Percentiles rank a stretch among this genome's conserved stretches.
Evolutionary conservation across 35 echinoderm and acorn worm species (phyloP).

Genomic region (Diadema setosum): DNA sequence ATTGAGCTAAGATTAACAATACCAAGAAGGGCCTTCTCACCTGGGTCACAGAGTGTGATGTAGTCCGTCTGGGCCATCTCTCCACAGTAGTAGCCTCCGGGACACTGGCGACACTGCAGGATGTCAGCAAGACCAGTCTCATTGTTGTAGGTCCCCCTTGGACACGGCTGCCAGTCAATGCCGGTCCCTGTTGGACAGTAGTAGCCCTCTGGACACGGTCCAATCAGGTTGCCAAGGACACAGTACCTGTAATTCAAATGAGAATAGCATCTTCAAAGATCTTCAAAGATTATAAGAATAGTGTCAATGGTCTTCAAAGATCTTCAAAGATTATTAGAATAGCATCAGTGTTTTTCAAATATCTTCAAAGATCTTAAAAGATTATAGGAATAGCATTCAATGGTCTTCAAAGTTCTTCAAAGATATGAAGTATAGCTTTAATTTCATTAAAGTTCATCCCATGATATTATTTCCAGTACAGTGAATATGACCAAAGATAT

Average conservation of each 20-base stretch:
- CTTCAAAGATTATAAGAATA: no score
- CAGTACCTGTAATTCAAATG: conserved; percentile 85
- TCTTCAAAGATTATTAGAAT: no score
- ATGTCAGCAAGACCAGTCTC: conserved; percentile 70
- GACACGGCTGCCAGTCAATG: conserved; percentile 94
- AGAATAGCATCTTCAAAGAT: no score
- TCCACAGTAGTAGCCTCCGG: conserved; percentile 91
- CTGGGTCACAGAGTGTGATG: conserved; percentile 58
- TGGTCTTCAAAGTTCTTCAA: no score
- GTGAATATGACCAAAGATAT: no score
- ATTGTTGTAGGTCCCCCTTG: conserved; percentile 85
- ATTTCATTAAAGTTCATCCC: no score
- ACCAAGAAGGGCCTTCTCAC: not conserved
- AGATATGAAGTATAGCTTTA: no score
- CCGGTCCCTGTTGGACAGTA: conserved; percentile 90
- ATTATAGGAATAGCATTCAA: no score
- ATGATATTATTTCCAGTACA: no score
- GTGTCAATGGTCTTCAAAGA: no score
- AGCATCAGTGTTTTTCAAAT: no score
- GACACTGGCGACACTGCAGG: conserved; percentile 62
- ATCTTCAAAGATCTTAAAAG: no score
- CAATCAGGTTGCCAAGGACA: conserved; percentile 65
- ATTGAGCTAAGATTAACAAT: not conserved
- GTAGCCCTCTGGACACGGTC: conserved; percentile 69
- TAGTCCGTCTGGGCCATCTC: conserved; percentile 51